Percentiles rank a stretch among this genome's conserved stretches.
These are phyloP conservation scores for Scelioninae gen. 1 DNA, from an alignment of 2,888 invertebrate genomes.

Conservation along the genomic window DNA sequence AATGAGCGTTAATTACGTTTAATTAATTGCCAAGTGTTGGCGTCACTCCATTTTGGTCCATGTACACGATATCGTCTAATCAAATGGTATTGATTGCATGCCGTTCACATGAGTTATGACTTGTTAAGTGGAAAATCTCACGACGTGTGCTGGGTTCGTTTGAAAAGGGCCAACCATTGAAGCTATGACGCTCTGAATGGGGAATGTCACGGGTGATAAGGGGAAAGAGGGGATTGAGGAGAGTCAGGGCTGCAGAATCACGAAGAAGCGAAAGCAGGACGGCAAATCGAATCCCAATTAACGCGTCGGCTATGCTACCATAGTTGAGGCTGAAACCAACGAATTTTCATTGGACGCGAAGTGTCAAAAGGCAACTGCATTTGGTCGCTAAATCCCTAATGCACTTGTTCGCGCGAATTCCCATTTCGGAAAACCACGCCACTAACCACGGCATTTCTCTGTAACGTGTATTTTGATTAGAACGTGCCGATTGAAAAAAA, in stretches of 20 bases:
- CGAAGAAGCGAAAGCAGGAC: slow-evolving; percentile 56
- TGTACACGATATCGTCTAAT: slow-evolving; percentile 36
- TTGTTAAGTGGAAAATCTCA: slow-evolving; percentile 60
- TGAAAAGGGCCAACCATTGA: slow-evolving; percentile 48
- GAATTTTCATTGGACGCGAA: slow-evolving; percentile 74
- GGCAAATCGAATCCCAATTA: slow-evolving; percentile 71
- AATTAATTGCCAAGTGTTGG: slow-evolving; percentile 28
- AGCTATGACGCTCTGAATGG: slow-evolving; percentile 33
- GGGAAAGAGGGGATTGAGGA: background rate
- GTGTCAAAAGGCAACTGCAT: slow-evolving; percentile 75
- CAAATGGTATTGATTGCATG: slow-evolving; percentile 51
- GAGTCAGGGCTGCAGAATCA: slow-evolving; percentile 36
- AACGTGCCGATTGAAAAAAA: slow-evolving; percentile 50
- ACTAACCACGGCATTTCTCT: slow-evolving; percentile 56
- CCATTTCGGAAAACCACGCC: slow-evolving; percentile 65
- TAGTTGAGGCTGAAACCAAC: slow-evolving; percentile 72
- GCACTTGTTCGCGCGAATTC: slow-evolving; percentile 67
- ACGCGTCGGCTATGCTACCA: slow-evolving; percentile 60
- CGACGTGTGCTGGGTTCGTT: slow-evolving; percentile 40
- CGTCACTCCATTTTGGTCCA: slow-evolving; percentile 25
- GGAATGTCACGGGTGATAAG: background rate
- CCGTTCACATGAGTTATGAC: slow-evolving; percentile 45
- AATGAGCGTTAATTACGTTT: slow-evolving; percentile 34
- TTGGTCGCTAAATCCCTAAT: slow-evolving; percentile 73
- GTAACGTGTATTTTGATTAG: slow-evolving; percentile 63